Percentiles rank a stretch among this genome's conserved stretches.
Conservation (phyloP, 2,888 invertebrate species). For the Nephrotoma appendiculata region DNA sequence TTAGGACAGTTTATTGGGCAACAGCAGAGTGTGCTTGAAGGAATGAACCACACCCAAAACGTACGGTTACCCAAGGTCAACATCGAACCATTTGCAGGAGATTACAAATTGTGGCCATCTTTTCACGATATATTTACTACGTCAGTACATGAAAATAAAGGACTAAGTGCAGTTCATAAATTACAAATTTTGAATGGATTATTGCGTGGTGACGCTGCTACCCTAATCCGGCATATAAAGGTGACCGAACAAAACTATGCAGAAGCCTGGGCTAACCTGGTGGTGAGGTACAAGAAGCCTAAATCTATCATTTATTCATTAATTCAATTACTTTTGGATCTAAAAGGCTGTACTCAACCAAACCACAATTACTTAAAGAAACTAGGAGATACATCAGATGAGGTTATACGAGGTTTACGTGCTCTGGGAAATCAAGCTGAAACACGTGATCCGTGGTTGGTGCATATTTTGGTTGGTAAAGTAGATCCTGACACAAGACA, state of each 20-base stretch:
- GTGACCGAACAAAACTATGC: background rate
- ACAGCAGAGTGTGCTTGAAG: background rate
- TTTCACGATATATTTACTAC: too few relatives aligned
- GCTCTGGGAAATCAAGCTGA: background rate
- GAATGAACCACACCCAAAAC: background rate
- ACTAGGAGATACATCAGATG: background rate
- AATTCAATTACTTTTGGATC: too few relatives aligned
- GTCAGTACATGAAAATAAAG: too few relatives aligned
- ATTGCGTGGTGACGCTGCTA: background rate
- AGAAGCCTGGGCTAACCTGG: background rate
- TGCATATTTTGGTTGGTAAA: background rate
- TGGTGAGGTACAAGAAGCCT: too few relatives aligned
- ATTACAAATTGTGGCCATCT: too few relatives aligned
- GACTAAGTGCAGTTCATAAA: too few relatives aligned
- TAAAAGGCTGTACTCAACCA: too few relatives aligned
- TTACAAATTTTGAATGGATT: background rate
- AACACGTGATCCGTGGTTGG: background rate
- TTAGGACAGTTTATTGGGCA: background rate
- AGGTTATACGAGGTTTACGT: background rate
- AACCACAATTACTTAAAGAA: background rate
- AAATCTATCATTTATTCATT: too few relatives aligned
- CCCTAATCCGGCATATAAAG: background rate
- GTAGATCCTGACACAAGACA: background rate
- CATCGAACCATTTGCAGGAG: background rate
- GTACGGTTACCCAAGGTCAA: background rate